Evolutionary conservation across 2,888 invertebrate genomes (phyloP), one percentile per base, ranked within the genome.

Genomic region (Metopia argyrocephala): DNA sequence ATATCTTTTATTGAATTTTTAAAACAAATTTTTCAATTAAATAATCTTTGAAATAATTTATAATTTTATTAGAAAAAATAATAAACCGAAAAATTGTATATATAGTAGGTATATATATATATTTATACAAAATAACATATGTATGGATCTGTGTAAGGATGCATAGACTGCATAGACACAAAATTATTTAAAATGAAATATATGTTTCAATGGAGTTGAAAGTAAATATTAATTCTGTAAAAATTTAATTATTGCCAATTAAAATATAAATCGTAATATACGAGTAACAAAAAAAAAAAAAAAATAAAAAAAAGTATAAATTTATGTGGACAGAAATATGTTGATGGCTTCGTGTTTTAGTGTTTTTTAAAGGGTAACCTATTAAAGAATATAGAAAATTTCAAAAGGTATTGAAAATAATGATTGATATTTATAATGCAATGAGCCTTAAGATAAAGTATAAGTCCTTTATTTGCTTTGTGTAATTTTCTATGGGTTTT

Each of bases 201-300:
- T 20, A 62, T 64, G 20, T 50, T n/a, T n/a, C 48, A 48, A 31
- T 38, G 9, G 38, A 61, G 54, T 70, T 52, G 59, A 70, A 70
- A 65, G 74, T 70, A 81, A 81, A 81, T 38, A 81, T 57, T 81
- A 81, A 81, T 71, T 78, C 78, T 64, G 15, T 38, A 70, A 57
- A 78, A 78, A 81, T 81, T 81, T 75, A 81, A 81, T 81, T 81
- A 81, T 81, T 75, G 78, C 74, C 78, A 81, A 81, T 81, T 81
- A 78, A 81, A 75, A 81, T 70, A 66, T 70, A 75, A n/a, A n/a
- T n/a, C n/a, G n/a, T n/a, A n/a, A n/a, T n/a, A n/a, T n/a, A n/a
- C n/a, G 38, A 38, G 78, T 78, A 57, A 74, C 75, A 81, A 70
- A 75, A 70, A 78, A 74, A 78, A 81, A 76, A 81, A 61, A 71